Evolutionary conservation across 1,140 invertebrate genomes (phyloP).

Genomic region (Zaprionus kolodkinae): DNA sequence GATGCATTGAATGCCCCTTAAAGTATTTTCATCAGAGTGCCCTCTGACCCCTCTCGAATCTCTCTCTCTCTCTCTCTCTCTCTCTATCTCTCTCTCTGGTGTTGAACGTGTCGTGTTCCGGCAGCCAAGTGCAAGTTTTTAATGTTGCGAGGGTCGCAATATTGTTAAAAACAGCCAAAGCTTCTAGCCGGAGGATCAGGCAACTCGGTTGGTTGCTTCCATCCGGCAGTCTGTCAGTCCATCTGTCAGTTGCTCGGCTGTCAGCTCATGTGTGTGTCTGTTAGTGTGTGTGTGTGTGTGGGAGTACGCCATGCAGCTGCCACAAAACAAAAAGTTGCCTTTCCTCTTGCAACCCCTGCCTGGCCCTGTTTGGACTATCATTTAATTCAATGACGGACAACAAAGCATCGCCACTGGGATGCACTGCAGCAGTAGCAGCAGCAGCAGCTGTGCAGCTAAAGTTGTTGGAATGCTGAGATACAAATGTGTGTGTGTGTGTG

Average conservation of each 20-base stretch:
- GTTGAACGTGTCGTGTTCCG: constrained; percentile 35
- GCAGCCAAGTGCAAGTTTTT: constrained; percentile 38
- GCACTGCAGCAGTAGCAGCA: constrained; percentile 43
- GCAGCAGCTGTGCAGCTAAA: constrained; percentile 40
- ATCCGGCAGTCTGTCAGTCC: constrained; percentile 3
- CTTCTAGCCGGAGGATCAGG: constrained; percentile 16
- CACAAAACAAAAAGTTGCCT: constrained; percentile 39
- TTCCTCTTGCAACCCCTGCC: not conserved
- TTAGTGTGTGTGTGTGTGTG: constrained; percentile 5
- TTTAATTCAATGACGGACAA: constrained; percentile 80
- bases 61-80: too few species aligned
- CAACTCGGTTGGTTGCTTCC: constrained; percentile 3
- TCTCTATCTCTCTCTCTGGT: too few species aligned
- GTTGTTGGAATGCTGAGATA: constrained; percentile 7
- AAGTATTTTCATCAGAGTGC: constrained; percentile 27
- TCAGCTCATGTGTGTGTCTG: not conserved
- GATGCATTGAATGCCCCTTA: constrained; percentile 29
- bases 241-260: not conserved
- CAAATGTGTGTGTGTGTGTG: constrained; percentile 6
- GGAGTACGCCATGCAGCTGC: constrained; percentile 7
- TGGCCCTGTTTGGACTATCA: constrained; percentile 50
- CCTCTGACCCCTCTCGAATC: constrained; percentile 1
- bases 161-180: constrained; percentile 43
- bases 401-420: constrained; percentile 70
- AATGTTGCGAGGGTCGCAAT: constrained; percentile 21